A percentile compares a stretch with the other conserved stretches of the same genome.
phyloP scores from a whole-genome alignment of 2,113 vertebrate species.

The Prietella phreatophila region DNA sequence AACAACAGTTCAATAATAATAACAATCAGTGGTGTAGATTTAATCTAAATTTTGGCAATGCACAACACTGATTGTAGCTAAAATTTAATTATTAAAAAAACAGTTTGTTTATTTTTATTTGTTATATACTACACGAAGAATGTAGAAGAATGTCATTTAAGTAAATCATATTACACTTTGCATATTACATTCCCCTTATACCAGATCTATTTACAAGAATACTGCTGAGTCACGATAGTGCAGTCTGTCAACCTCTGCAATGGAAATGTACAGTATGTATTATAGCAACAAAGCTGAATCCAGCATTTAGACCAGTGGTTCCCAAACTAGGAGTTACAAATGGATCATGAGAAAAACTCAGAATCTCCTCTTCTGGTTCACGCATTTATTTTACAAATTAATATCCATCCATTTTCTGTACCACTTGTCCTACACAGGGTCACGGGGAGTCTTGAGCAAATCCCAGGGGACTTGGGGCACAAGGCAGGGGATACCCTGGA shows the following conservation, averaged over 20 bases:
- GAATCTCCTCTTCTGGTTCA: not conserved
- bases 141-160: not conserved
- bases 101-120: not conserved
- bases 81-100: not conserved
- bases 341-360: not conserved
- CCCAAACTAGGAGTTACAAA: not conserved
- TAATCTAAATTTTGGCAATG: not conserved
- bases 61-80: not conserved
- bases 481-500: too few species aligned
- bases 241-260: not conserved
- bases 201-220: not conserved
- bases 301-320: not conserved
- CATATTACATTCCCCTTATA: not conserved
- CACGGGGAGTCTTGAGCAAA: too few species aligned
- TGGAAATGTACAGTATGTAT: not conserved
- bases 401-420: too few species aligned
- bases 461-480: too few species aligned
- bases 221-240: not conserved
- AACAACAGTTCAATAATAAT: not conserved
- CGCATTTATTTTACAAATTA: not conserved
- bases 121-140: not conserved
- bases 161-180: not conserved
- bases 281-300: not conserved
- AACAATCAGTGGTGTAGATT: not conserved
- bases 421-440: too few species aligned